phyloP scores from a whole-genome alignment of 2,113 vertebrate genomes.

The Phalacrocorax brasilianus region DNA sequence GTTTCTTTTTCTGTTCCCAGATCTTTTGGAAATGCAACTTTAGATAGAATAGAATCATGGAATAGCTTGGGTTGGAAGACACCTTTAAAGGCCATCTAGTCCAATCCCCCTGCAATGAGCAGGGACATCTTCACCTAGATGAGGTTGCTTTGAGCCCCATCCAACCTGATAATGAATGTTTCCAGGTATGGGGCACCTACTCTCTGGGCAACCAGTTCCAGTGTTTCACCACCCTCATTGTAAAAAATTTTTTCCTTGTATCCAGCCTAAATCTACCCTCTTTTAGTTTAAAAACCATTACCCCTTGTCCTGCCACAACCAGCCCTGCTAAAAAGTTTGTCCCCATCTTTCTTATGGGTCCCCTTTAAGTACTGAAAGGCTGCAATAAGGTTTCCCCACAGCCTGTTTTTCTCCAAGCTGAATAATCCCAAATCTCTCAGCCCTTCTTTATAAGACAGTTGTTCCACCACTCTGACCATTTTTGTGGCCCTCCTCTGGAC shows the following conservation, averaged over 20 bases:
- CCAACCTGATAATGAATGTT: background rate
- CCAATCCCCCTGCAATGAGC: rapidly evolving
- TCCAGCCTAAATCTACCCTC: background rate
- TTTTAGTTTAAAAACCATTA: background rate
- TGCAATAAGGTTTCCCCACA: rapidly evolving
- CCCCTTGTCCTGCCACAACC: rapidly evolving
- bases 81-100: background rate
- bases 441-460: background rate
- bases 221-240: background rate
- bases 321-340: background rate
- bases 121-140: background rate
- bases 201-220: background rate
- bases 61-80: background rate
- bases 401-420: background rate
- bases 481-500: background rate
- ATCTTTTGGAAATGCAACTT: background rate
- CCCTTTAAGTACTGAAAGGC: background rate
- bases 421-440: background rate
- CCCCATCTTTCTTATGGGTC: rapidly evolving
- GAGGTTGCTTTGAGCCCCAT: background rate
- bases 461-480: background rate
- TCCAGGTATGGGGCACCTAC: background rate
- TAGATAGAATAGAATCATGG: background rate
- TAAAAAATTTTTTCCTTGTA: background rate
- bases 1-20: background rate